Conservation (phyloP, 2,113 vertebrate species). For the Campylomormyrus numenius region DNA sequence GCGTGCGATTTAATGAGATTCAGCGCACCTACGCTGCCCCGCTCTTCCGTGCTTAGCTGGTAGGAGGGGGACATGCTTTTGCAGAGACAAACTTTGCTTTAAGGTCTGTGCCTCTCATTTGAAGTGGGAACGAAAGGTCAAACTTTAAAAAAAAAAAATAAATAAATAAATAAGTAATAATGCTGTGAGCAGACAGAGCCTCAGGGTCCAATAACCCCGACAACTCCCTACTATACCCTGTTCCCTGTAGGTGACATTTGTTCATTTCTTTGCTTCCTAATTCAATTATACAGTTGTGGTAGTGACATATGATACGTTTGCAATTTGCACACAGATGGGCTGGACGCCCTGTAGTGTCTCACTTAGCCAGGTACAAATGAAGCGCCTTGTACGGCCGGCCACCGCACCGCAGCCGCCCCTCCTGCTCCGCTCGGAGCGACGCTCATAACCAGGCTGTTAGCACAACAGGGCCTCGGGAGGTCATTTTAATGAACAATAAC, state of each 20-base stretch:
- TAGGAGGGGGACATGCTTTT: not conserved
- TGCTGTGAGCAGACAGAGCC: not conserved
- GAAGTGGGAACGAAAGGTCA: not conserved
- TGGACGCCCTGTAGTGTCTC: not conserved
- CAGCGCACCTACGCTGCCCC: not conserved
- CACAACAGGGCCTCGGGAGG: slow-evolving; percentile 29
- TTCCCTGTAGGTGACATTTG: not conserved
- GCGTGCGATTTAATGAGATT: slow-evolving; percentile 6
- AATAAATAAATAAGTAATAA: not conserved
- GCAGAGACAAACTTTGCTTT: not conserved
- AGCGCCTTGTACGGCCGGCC: slow-evolving; percentile 22
- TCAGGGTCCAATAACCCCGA: not conserved
- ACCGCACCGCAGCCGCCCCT: not conserved
- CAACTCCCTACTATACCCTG: not conserved
- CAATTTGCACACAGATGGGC: not conserved
- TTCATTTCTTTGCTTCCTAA: not conserved
- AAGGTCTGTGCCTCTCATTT: not conserved
- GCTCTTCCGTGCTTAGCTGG: not conserved
- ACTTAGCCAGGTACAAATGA: slow-evolving; percentile 25
- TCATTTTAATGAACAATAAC: slow-evolving; percentile 32
- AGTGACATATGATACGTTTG: not conserved
- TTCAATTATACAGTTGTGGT: not conserved
- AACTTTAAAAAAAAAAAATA: not conserved
- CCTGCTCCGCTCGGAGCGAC: slow-evolving; percentile 18
- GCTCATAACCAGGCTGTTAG: slow-evolving; percentile 37